Percentiles rank a stretch among this genome's conserved stretches.
Evolutionary conservation across 2,113 vertebrate genomes (phyloP).

Genomic region (Rattus norvegicus): DNA sequence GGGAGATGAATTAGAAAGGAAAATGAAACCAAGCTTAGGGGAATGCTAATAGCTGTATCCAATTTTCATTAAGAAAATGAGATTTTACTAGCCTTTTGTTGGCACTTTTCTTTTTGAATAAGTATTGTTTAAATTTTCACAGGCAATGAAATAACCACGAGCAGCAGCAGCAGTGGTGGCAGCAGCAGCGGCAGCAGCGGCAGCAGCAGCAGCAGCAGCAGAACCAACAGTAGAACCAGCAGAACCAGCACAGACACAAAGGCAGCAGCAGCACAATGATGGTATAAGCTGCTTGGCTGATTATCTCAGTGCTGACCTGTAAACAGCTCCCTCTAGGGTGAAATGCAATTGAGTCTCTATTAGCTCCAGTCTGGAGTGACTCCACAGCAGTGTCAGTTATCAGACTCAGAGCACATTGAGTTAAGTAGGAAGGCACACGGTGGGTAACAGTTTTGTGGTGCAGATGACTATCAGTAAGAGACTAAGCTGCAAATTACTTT

Average conservation of each 20-base stretch:
- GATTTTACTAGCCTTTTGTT: slow-evolving; percentile 55
- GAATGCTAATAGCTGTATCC: slow-evolving; percentile 66
- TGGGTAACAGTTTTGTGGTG: slow-evolving; percentile 67
- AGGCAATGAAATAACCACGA: slow-evolving; percentile 28
- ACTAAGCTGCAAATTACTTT: slow-evolving; percentile 80
- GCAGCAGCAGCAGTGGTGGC: background rate
- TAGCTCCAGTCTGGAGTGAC: slow-evolving; percentile 53
- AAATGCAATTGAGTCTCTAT: slow-evolving; percentile 71
- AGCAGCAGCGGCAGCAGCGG: background rate
- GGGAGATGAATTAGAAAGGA: slow-evolving; percentile 51
- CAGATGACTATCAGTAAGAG: slow-evolving; percentile 72
- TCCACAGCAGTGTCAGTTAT: slow-evolving; percentile 70
- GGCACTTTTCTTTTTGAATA: slow-evolving; percentile 67
- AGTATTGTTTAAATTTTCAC: slow-evolving; percentile 56
- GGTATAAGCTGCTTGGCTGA: background rate
- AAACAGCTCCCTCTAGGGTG: slow-evolving; percentile 62
- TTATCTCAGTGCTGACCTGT: slow-evolving; percentile 72
- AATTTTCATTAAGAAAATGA: slow-evolving; percentile 62
- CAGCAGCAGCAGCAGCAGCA: background rate
- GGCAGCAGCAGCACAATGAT: background rate
- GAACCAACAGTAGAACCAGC: background rate
- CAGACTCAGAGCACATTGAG: slow-evolving; percentile 74
- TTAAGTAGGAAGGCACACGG: slow-evolving; percentile 65
- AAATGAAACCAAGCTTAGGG: slow-evolving; percentile 44
- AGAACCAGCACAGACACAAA: background rate